These are phyloP conservation scores for Ceryle rudis DNA, from an alignment of 2,797 vertebrate genomes.

Conservation along the genomic window DNA sequence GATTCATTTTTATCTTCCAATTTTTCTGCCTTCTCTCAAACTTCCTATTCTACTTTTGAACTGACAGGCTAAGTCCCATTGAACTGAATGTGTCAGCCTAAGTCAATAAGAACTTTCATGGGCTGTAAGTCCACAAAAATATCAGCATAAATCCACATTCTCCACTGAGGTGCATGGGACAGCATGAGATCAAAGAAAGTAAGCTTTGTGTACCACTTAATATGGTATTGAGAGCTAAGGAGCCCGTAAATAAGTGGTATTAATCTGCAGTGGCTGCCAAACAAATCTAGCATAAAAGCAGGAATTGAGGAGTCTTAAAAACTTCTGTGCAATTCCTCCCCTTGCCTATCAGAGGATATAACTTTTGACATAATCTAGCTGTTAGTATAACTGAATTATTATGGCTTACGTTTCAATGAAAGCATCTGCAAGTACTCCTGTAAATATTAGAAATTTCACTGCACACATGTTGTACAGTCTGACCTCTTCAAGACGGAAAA, in stretches of 20 bases:
- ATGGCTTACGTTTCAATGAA: background rate
- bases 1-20: background rate
- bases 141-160: background rate
- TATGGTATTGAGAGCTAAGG: background rate
- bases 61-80: background rate
- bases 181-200: background rate
- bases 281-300: rapidly evolving
- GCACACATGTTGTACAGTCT: background rate
- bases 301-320: background rate
- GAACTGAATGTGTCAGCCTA: background rate
- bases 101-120: background rate
- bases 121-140: background rate
- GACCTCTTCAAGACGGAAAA: background rate
- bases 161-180: background rate
- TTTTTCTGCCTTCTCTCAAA: background rate
- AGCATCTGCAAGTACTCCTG: constrained; percentile 37
- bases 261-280: background rate
- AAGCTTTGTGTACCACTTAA: rapidly evolving
- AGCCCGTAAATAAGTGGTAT: background rate
- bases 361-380: background rate
- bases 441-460: constrained; percentile 25
- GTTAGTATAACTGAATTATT: background rate
- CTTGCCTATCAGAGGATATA: background rate
- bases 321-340: background rate
- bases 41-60: background rate